phyloP scores from a whole-genome alignment of 1,140 invertebrate species.

The Hypsibius dujardini region DNA sequence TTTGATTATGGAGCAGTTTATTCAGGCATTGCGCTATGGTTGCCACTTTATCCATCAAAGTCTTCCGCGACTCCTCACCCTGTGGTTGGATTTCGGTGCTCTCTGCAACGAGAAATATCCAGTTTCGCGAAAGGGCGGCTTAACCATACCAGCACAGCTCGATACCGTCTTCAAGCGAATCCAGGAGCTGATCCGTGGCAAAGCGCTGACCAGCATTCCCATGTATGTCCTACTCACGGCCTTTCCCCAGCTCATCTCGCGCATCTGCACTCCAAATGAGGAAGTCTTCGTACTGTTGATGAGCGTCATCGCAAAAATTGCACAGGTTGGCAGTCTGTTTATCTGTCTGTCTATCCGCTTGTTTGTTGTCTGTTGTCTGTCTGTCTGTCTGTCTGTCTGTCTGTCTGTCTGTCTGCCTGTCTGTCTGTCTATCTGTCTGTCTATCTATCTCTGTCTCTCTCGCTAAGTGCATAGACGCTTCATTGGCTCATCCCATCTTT shows the following conservation, averaged over 20 bases:
- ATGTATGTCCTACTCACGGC: constrained; percentile 71
- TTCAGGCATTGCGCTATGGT: constrained; percentile 62
- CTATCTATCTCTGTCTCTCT: too few species aligned
- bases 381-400: too few species aligned
- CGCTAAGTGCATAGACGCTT: too few species aligned
- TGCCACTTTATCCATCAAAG: constrained; percentile 78
- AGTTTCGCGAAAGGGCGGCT: constrained; percentile 25
- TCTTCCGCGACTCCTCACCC: constrained; percentile 70
- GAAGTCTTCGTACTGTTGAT: constrained; percentile 26
- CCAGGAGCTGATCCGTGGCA: constrained; percentile 27
- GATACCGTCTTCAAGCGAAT: constrained; percentile 31
- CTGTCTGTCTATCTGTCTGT: too few species aligned
- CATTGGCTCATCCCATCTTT: too few species aligned
- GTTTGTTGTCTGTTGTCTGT: too few species aligned
- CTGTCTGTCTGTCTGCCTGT: too few species aligned
- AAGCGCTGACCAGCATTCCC: constrained; percentile 23
- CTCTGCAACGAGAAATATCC: constrained; percentile 16
- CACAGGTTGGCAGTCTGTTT: too few species aligned
- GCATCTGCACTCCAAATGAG: constrained; percentile 63
- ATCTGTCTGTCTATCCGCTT: too few species aligned
- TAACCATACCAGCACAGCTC: constrained; percentile 21
- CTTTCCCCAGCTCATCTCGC: constrained; percentile 77
- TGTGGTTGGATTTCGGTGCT: constrained; percentile 64
- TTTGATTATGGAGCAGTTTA: constrained; percentile 44
- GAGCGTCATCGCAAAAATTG: not conserved